Percentiles rank a stretch among this genome's conserved stretches.
Conservation (phyloP, 2,888 invertebrate species). For the Drosophila niveifrons region DNA sequence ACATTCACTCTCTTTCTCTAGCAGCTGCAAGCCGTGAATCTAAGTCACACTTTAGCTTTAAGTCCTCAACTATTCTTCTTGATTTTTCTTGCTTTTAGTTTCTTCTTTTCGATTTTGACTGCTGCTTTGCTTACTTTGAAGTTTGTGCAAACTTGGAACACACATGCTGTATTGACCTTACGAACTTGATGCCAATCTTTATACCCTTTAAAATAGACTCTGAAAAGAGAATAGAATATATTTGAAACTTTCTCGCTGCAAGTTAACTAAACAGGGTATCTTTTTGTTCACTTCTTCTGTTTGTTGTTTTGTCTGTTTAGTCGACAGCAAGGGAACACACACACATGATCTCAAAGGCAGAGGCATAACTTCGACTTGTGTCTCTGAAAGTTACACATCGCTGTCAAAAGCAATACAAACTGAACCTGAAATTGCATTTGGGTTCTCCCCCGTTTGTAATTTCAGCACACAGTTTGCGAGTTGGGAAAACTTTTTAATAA, state of each 20-base stretch:
- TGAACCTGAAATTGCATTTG: conserved; percentile 54
- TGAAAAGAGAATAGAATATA: neutral
- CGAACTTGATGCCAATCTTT: conserved; percentile 26
- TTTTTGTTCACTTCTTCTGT: neutral
- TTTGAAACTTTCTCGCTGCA: neutral
- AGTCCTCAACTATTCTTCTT: conserved; percentile 24
- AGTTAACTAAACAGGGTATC: conserved; percentile 7
- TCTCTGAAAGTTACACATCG: conserved; percentile 55
- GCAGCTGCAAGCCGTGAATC: conserved; percentile 21
- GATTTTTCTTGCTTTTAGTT: neutral
- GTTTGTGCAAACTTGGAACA: conserved; percentile 25
- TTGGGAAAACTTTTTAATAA: conserved; percentile 72
- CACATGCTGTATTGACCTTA: conserved; percentile 49
- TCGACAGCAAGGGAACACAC: conserved; percentile 32
- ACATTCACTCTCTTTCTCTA: conserved; percentile 8
- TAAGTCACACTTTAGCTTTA: conserved; percentile 23
- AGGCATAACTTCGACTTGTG: conserved; percentile 69
- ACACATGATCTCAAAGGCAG: conserved; percentile 55
- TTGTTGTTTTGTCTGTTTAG: conserved; percentile 22
- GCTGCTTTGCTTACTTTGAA: conserved; percentile 31
- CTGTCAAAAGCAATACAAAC: conserved; percentile 46
- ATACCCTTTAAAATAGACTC: conserved; percentile 19
- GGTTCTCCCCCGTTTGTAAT: conserved; percentile 40
- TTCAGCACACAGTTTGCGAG: conserved; percentile 37
- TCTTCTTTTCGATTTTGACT: conserved; percentile 6